Base-by-base conservation (phyloP, 2,888 invertebrate species). In the Ctena decussata region DNA sequence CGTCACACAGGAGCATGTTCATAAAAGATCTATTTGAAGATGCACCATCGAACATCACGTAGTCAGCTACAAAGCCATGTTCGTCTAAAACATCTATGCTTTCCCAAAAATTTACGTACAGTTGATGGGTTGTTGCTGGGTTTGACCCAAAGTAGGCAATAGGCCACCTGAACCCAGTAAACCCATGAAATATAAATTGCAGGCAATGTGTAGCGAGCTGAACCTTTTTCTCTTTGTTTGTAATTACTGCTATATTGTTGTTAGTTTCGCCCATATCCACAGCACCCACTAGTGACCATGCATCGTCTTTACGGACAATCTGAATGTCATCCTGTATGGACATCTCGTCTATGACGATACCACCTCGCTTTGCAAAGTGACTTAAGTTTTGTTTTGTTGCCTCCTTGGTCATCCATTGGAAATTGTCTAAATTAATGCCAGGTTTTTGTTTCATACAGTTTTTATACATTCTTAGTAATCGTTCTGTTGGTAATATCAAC, bases 11-110 rank as follows among this genome's bases (percentile, higher is more conserved):
- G 5, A 85, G 77, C 81, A 85, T 84, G 18, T 81, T 85, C 2
- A 35, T 74, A n/a, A 86, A 80, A 0, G 81, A 37, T 41, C 87
- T 69, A 74, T 87, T 89, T 3, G 89, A 80, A 15, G 84, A 74
- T 0, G 87, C 89, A 37, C 90, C 87, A 77, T 87, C 89, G 0
- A 85, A 35, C 84, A 89, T 87, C 0, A 89, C 41, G 65, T 87
- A 87, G 32, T 89, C 87, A n/a, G 84, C 65, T 1, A 73, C 70
- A 37, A 87, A 83, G n/a, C 80, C 80, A 46, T 60, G 15, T n/a
- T 89, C 87, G 69, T 84, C 82, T 21, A 86, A 53, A n/a, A 35
- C 35, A 49, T 87, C 84, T 1, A 89, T 82, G 76, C 82, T 77
- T 32, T 89, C 69, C 84, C 87, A 87, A 39, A 80, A 77, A 1